phyloP scores from a whole-genome alignment of 2,888 invertebrate genomes.

The Andrena trimmerana region DNA sequence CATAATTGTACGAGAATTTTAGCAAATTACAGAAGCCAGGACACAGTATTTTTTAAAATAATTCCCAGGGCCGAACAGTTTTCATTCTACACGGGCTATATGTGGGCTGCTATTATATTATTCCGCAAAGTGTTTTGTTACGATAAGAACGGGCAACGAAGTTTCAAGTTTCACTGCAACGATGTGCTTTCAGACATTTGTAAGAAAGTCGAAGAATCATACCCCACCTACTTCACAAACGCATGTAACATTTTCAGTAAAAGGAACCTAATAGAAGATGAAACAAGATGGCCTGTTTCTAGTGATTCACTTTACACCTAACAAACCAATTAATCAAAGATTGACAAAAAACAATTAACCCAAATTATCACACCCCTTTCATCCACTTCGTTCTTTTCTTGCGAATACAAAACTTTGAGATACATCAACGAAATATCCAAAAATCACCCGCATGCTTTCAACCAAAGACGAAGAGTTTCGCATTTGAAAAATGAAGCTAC shows the following conservation, averaged over 20 bases:
- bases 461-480: not conserved
- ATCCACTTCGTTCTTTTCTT: too few relatives aligned
- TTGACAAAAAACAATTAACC: too few relatives aligned
- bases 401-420: not conserved
- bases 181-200: not conserved
- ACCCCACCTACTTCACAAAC: too few relatives aligned
- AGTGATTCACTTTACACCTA: too few relatives aligned
- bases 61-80: not conserved
- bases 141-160: not conserved
- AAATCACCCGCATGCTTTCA: constrained; percentile 1
- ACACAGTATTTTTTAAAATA: not conserved
- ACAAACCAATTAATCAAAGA: too few relatives aligned
- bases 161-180: not conserved
- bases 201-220: not conserved
- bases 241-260: not conserved
- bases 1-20: constrained; percentile 5
- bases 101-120: not conserved
- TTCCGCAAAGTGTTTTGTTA: not conserved
- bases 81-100: not conserved
- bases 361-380: too few relatives aligned
- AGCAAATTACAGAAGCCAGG: not conserved
- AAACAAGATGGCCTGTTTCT: too few relatives aligned
- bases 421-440: not conserved
- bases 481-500: not conserved
- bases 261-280: not conserved